phyloP scores from a whole-genome alignment of 2,113 vertebrate species.

The Coreoperca whiteheadi region DNA sequence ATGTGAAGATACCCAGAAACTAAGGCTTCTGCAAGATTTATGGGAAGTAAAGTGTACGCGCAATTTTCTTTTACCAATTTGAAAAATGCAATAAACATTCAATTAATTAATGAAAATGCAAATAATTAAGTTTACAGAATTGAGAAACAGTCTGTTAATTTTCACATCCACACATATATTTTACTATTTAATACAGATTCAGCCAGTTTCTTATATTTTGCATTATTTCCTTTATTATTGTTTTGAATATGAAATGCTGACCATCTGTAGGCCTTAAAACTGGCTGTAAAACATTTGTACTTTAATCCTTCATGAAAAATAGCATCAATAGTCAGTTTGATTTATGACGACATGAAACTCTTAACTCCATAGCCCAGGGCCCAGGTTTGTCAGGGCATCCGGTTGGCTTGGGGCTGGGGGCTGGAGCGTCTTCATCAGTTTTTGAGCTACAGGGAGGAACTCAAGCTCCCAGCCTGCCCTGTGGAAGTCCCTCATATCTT shows the following conservation, averaged over 20 bases:
- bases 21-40: background rate
- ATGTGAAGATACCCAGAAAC: background rate
- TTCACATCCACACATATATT: background rate
- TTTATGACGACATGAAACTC: background rate
- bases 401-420: too few relatives aligned
- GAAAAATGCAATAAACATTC: background rate
- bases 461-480: constrained; percentile 91
- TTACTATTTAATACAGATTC: background rate
- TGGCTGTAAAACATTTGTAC: constrained; percentile 12
- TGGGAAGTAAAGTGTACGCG: constrained; percentile 39
- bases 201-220: background rate
- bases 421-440: constrained; percentile 86
- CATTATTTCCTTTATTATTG: constrained; percentile 4
- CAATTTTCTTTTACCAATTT: constrained; percentile 1
- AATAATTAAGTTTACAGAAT: background rate
- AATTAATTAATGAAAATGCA: background rate
- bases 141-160: background rate
- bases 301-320: constrained; percentile 4
- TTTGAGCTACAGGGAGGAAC: constrained; percentile 91
- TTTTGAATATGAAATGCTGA: background rate
- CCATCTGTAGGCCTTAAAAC: constrained; percentile 26
- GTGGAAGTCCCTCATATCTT: constrained; percentile 84
- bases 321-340: background rate
- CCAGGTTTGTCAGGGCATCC: constrained; percentile 38
- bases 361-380: background rate